A percentile compares a stretch with the other conserved stretches of the same genome.
phyloP scores from a whole-genome alignment of 2,797 vertebrate species.

The Potorous gilbertii region DNA sequence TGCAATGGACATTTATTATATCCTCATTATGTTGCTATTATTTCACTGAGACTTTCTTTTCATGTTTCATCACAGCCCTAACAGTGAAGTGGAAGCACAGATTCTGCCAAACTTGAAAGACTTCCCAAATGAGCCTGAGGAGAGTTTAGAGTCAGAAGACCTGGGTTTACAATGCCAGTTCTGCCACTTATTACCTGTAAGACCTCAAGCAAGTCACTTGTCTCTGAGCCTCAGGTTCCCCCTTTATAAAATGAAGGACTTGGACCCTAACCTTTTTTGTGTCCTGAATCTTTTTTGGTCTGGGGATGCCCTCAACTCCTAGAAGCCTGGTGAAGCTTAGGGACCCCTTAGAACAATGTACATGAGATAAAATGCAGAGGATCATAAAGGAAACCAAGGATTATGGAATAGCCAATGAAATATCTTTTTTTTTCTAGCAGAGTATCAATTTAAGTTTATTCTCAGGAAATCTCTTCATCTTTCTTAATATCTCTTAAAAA shows the following conservation, averaged over 20 bases:
- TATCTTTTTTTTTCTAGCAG: background rate
- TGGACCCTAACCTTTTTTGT: background rate
- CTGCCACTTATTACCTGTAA: background rate
- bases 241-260: background rate
- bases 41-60: background rate
- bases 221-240: background rate
- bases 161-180: background rate
- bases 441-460: background rate
- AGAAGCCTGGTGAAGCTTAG: background rate
- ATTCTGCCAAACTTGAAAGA: background rate
- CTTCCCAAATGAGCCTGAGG: background rate
- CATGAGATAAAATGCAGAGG: background rate
- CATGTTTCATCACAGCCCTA: background rate
- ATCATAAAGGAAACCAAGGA: background rate
- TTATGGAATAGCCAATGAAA: background rate
- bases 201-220: background rate
- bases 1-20: background rate
- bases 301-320: background rate
- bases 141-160: background rate
- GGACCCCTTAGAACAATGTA: background rate
- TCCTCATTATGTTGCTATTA: background rate
- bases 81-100: background rate
- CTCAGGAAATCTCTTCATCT: background rate
- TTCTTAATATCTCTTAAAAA: background rate
- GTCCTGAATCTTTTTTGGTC: background rate